These are phyloP conservation scores for Cantharis rufa DNA, from an alignment of 2,888 invertebrate species.

Conservation along the genomic window DNA sequence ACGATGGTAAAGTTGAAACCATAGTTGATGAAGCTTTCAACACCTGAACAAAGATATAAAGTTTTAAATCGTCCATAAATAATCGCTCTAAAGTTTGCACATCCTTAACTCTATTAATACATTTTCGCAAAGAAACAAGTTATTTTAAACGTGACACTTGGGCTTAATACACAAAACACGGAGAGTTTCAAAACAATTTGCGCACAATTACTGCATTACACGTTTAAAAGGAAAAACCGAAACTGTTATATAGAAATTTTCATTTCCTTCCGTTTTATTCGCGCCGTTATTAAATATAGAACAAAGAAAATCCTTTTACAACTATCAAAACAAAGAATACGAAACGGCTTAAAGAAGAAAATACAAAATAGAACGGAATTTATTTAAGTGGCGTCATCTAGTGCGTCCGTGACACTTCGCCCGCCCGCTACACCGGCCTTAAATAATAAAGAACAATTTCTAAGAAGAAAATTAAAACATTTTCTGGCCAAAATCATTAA, in stretches of 20 bases:
- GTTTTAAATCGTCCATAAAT: conserved; percentile 24
- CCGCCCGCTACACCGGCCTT: neutral
- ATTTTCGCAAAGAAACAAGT: conserved; percentile 9
- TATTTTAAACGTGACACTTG: neutral
- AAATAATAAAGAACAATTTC: neutral
- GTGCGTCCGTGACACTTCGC: neutral
- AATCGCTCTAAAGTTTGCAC: conserved; percentile 21
- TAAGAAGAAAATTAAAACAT: neutral
- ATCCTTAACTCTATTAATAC: conserved; percentile 21
- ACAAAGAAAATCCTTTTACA: neutral
- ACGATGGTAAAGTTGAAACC: conserved; percentile 12
- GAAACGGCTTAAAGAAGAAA: neutral
- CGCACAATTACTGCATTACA: neutral
- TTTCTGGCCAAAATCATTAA: conserved; percentile 7
- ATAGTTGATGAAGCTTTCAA: conserved; percentile 27
- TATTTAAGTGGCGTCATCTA: neutral
- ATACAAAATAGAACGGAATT: neutral
- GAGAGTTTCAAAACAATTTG: neutral
- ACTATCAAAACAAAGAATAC: neutral
- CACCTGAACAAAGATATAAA: conserved; percentile 21
- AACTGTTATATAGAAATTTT: neutral
- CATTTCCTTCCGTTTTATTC: neutral
- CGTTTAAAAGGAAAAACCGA: neutral
- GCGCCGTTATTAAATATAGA: neutral
- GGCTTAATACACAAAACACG: neutral